Evolutionary conservation across 2,113 vertebrate genomes (phyloP).

Genomic region (Pedionomus torquatus): DNA sequence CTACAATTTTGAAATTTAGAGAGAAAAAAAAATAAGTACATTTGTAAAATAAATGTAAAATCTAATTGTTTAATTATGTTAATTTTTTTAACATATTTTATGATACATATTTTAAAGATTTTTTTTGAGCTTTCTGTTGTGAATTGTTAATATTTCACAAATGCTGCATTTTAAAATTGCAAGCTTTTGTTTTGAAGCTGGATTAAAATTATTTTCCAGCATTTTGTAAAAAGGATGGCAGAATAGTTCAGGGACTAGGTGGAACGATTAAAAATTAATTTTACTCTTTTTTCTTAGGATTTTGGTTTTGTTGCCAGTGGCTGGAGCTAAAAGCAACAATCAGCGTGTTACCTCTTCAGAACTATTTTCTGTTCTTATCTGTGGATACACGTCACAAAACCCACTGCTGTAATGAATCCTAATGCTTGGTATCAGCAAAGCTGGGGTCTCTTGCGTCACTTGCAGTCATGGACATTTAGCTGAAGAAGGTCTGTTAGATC

Average conservation of each 20-base stretch:
- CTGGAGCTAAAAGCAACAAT: not conserved
- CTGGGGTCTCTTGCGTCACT: not conserved
- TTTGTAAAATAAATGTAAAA: not conserved
- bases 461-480: not conserved
- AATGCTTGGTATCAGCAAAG: not conserved
- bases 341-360: not conserved
- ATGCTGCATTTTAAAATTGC: not conserved
- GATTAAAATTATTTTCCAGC: not conserved
- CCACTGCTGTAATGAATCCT: not conserved
- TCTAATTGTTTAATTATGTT: not conserved
- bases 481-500: not conserved
- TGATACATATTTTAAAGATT: too few relatives aligned
- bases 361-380: not conserved
- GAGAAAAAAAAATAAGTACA: not conserved
- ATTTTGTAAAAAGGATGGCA: not conserved
- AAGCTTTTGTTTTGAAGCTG: not conserved
- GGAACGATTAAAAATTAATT: not conserved
- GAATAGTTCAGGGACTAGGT: not conserved
- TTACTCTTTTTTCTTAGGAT: not conserved
- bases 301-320: not conserved
- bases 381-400: not conserved
- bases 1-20: not conserved
- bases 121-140: not conserved
- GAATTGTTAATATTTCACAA: not conserved
- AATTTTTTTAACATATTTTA: not conserved